Evolutionary conservation across 2,888 invertebrate species (phyloP).

Genomic region (Lasiommata megera): DNA sequence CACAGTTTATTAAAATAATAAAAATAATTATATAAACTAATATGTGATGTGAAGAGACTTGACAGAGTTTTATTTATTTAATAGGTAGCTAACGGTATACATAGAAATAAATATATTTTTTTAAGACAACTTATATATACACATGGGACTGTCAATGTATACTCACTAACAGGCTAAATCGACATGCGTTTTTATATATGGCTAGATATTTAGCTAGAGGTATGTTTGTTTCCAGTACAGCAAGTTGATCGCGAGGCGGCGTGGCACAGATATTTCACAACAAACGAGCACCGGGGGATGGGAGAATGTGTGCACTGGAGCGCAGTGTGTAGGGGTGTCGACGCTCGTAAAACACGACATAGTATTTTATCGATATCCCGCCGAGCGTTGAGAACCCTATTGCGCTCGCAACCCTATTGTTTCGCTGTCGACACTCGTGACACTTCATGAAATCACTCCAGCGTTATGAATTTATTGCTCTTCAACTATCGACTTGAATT

Average conservation of each 20-base stretch:
- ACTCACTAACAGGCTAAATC: too few relatives aligned
- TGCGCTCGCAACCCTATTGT: conserved; percentile 65
- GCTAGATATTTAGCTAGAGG: too few relatives aligned
- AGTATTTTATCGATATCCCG: conserved; percentile 70
- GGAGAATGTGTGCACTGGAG: conserved; percentile 46
- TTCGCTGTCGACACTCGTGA: conserved; percentile 60
- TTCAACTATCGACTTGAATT: conserved; percentile 47
- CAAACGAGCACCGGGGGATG: conserved; percentile 56
- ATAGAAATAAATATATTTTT: too few relatives aligned
- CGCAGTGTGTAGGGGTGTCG: conserved; percentile 55
- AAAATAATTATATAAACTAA: too few relatives aligned
- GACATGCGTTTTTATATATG: too few relatives aligned
- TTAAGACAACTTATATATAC: too few relatives aligned
- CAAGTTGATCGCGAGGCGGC: conserved; percentile 30
- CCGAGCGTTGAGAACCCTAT: conserved; percentile 41
- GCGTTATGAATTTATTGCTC: conserved; percentile 59
- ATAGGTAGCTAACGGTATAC: too few relatives aligned
- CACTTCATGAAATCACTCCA: conserved; percentile 70
- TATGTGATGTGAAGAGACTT: too few relatives aligned
- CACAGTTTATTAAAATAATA: too few relatives aligned
- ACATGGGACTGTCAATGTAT: too few relatives aligned
- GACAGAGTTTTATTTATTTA: too few relatives aligned
- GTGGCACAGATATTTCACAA: conserved; percentile 62
- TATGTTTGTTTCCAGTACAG: conserved; percentile 10
- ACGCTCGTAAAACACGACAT: conserved; percentile 70